Evolutionary conservation across 1,140 invertebrate genomes (phyloP), one percentile per base, ranked within the genome.

Genomic region (Oncopodura yosiiana): DNA sequence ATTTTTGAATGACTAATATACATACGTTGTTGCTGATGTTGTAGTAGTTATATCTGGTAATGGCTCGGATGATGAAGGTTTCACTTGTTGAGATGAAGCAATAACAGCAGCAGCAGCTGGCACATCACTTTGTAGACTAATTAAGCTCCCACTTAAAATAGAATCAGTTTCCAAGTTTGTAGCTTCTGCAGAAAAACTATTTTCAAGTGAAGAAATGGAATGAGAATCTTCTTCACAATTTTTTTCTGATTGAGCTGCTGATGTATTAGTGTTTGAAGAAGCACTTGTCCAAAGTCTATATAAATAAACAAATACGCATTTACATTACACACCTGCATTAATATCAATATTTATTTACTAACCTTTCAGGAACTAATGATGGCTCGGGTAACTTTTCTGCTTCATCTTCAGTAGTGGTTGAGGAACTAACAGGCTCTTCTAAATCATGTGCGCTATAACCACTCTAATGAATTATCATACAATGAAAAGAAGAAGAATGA

Each of bases 361-460:
- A 56, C 54, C 37, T 49, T 50, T 56, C 54, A 23, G 54, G 54
- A 38, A 56, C 30, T 49, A 56, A n/a, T 34, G 30, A n/a, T 9
- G 30, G n/a, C n/a, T n/a, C 30, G 6, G 48, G 26, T 39, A 56
- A 9, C 36, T 44, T 8, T 44, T 24, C 16, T 8, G 11, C 6
- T 12, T 26, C 42, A 34, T 44, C 21, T 2, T 4, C 41, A 29
- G 43, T 67, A 23, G 61, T 43, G 0, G 57, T 34, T 36, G 49
- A 52, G 18, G 21, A 41, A 58, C 62, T 65, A 56, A 65, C 65
- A 3, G 55, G 38, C 16, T 69, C 66, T 60, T 62, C 69, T 30
- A 61, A 62, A 54, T 56, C 45, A 32, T 21, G 14, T 11, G 36
- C 16, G 42, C 57, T 36, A 26, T 60, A 58, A 16, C 59, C 53